A percentile compares a stretch with the other conserved stretches of the same genome.
These are phyloP conservation scores for Scolanthus callimorphus DNA, from an alignment of 92 coral and sea anemone species.

Conservation along the genomic window DNA sequence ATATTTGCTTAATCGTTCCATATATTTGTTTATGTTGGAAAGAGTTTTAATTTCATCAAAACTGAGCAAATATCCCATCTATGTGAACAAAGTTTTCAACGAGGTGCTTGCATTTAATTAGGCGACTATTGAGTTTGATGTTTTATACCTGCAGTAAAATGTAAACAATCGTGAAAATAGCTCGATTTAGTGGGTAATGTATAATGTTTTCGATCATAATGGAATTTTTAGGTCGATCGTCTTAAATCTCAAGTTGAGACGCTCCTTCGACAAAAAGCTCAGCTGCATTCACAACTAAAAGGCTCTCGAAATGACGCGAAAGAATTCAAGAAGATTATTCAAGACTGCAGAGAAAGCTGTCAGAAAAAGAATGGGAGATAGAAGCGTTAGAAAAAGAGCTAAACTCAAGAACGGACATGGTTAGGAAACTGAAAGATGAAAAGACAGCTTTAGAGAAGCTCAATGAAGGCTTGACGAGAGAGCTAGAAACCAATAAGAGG, in stretches of 20 bases:
- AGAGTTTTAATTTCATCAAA: too few relatives aligned
- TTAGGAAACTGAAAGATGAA: constrained; percentile 80
- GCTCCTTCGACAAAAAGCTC: constrained; percentile 80
- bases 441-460: constrained; percentile 63
- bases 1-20: too few relatives aligned
- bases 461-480: constrained; percentile 74
- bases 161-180: too few relatives aligned
- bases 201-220: too few relatives aligned
- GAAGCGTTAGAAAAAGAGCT: constrained; percentile 83
- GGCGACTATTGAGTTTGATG: too few relatives aligned
- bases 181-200: too few relatives aligned
- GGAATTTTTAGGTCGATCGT: constrained; percentile 93
- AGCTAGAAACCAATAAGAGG: constrained; percentile 75
- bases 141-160: too few relatives aligned
- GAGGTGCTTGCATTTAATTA: too few relatives aligned
- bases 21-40: too few relatives aligned
- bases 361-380: constrained; percentile 90
- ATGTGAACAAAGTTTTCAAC: too few relatives aligned
- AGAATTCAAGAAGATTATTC: constrained; percentile 77
- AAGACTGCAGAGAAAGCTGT: constrained; percentile 82
- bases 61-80: too few relatives aligned
- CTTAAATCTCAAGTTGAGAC: constrained; percentile 90
- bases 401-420: constrained; percentile 56
- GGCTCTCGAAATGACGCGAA: constrained; percentile 82
- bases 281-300: constrained; percentile 86